Evolutionary conservation across 2,888 invertebrate genomes (phyloP).

Genomic region (Archips xylosteana): DNA sequence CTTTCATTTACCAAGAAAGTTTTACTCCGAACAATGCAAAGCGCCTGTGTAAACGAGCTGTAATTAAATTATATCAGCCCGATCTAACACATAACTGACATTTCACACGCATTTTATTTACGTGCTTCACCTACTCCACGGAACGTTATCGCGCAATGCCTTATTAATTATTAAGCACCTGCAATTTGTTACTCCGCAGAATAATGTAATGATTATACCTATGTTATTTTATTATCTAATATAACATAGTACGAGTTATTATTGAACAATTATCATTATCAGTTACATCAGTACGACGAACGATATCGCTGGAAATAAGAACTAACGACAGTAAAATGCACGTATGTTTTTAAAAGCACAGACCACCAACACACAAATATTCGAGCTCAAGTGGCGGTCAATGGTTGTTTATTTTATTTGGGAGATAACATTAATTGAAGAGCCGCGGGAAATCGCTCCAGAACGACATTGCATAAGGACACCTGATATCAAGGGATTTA

Average conservation of each 20-base stretch:
- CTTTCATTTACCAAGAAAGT: slow-evolving; percentile 30
- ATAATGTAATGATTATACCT: neutral
- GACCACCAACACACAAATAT: slow-evolving; percentile 46
- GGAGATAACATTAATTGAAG: slow-evolving; percentile 47
- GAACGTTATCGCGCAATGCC: slow-evolving; percentile 12
- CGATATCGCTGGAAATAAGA: slow-evolving; percentile 21
- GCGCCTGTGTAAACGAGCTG: slow-evolving; percentile 1
- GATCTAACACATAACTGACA: slow-evolving; percentile 27
- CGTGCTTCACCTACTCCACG: slow-evolving; percentile 23
- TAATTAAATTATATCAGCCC: slow-evolving; percentile 26
- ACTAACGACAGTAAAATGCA: slow-evolving; percentile 21
- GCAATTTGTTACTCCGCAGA: slow-evolving; percentile 18
- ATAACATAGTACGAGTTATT: neutral
- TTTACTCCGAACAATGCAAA: slow-evolving; percentile 25
- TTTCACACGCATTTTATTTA: slow-evolving; percentile 28
- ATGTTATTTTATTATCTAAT: slow-evolving; percentile 26
- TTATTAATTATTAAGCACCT: slow-evolving; percentile 29
- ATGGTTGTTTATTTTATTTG: slow-evolving; percentile 46
- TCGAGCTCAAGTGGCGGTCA: slow-evolving; percentile 51
- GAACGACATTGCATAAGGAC: slow-evolving; percentile 42
- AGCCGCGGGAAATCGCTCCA: slow-evolving; percentile 45
- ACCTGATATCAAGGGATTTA: slow-evolving; percentile 46
- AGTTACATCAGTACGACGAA: slow-evolving; percentile 9
- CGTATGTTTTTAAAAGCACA: slow-evolving; percentile 29
- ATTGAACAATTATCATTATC: slow-evolving; percentile 13